Evolutionary conservation across 1,140 invertebrate species (phyloP), one percentile per base, ranked within the genome.

Genomic region (Drosophila ohnishii): DNA sequence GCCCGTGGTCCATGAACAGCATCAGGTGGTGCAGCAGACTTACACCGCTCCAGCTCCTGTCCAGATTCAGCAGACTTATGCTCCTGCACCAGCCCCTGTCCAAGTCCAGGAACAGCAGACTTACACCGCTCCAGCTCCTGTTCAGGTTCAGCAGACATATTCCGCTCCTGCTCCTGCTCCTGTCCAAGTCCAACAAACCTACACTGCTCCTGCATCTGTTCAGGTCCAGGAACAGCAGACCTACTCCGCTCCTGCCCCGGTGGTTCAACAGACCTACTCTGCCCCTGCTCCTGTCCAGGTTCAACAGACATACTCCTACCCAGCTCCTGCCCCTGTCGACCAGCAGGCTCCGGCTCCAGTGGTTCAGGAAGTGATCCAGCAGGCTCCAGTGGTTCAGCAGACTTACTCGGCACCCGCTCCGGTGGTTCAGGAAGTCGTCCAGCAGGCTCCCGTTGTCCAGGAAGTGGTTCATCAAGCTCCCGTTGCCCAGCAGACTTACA

Each of bases 1-100:
- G 25, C 71, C 64, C 5, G 76, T 45, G 14, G 60, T 61, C 2
- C 63, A 79, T 9, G 70, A 64, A 11, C 63, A 76, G 63, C 62
- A 5, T 48, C 72, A 22, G 71, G 73, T 69, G 14, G 61, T 67
- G 7, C 63, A 79, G 9, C 65, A 76, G 5, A 44, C 39, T 0
- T 62, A 80, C 30, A 42, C 78, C 0, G 76, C 71, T 8, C 74
- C 72, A 0, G 62, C 66, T 30, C 75, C 64, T 10, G 25, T 48
- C 5, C 34, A 58, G 42, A 28, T 34, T 19, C 61, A 57, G 2
- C 40, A 60, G 34, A 30, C 19, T 4, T 57, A 57, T 2, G 42
- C 39, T 66, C 42, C 30, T 0, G 40, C 37, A 58, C 42, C 32
- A 13, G 42, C 40, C 5, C 40, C 40, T 0, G 48, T 61, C 25